phyloP scores from a whole-genome alignment of 2,888 invertebrate genomes.

The Lasioglossum oenotherae region DNA sequence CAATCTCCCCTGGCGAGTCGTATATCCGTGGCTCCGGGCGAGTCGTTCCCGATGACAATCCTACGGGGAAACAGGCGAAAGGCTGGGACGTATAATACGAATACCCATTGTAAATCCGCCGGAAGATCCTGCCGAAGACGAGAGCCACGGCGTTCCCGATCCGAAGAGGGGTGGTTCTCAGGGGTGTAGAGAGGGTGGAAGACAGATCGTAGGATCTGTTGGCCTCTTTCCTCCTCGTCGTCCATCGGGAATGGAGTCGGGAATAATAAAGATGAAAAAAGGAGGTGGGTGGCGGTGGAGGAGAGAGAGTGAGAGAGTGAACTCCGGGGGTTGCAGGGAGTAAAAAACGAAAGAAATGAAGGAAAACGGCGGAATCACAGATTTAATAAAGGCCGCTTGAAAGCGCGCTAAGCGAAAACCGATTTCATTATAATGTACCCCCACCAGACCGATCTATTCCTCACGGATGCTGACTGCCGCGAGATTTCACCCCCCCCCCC shows the following conservation, averaged over 20 bases:
- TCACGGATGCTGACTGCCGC: conserved; percentile 65
- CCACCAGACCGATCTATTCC: conserved; percentile 62
- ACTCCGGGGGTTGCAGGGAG: conserved; percentile 1
- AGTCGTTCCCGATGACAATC: conserved; percentile 52
- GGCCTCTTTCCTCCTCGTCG: conserved; percentile 34
- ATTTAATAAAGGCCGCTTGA: conserved; percentile 79
- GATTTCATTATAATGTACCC: conserved; percentile 79
- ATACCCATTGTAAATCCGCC: conserved; percentile 52
- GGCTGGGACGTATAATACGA: conserved; percentile 48
- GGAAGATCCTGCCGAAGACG: conserved; percentile 42
- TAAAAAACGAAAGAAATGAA: conserved; percentile 40
- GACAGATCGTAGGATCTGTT: conserved; percentile 50
- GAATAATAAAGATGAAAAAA: conserved; percentile 50
- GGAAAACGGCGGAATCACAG: conserved; percentile 71
- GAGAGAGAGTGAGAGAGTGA: not conserved
- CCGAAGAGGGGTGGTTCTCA: conserved; percentile 20
- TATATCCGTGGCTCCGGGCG: conserved; percentile 43
- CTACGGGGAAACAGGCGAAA: conserved; percentile 47
- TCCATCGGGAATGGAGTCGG: conserved; percentile 44
- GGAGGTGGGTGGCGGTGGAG: not conserved
- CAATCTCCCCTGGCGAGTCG: conserved; percentile 40
- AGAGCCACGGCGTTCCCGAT: not conserved
- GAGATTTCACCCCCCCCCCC: conserved; percentile 59
- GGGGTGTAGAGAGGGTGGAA: conserved; percentile 11
- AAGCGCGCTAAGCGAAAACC: conserved; percentile 80